Evolutionary conservation across 2,797 vertebrate genomes (phyloP), one percentile per base, ranked within the genome.

Genomic region (Cyclopterus lumpus): DNA sequence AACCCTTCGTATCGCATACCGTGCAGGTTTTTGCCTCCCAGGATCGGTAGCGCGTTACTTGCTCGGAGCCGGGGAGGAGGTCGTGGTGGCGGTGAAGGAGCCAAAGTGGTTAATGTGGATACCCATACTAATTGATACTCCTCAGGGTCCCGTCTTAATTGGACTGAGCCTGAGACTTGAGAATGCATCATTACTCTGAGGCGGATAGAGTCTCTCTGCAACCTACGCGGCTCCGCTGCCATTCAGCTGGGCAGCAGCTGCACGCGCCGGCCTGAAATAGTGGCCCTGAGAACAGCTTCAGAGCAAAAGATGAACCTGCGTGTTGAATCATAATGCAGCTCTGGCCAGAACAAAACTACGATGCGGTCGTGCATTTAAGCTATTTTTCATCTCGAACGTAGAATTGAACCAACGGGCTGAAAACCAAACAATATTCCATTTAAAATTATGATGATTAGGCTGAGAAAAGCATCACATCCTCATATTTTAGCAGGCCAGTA

Each of bases 91-190:
- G 73, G 67, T 55, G 81, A 80, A 87, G 63, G 75, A 87, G 80
- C 82, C 77, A 73, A 46, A 81, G 89, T 87, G 90, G 89, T 86
- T 88, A 86, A 90, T 90, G 89, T 86, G 82, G 88, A 91, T 86
- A 81, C 88, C 84, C 81, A 59, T 79, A 77, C 91, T 94, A 93
- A 93, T 91, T 83, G 90, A 92, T 89, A 81, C 80, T 91, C 92
- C 87, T 86, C 75, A 48, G 93, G 93, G 91, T 86, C 73, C 73
- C 14, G 0, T 64, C 69, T 82, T 92, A 93, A 93, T 93, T 94
- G 90, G 89, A 88, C 85, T 67, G 88, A 90, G 91, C 86, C 83
- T 77, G 57, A 67, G 86, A 91, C 92, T 87, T 85, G 83, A 91
- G 82, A 90, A 77, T 83, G 79, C 86, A 92, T 91, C 88, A 91